phyloP scores from a whole-genome alignment of 1,140 invertebrate species.

The Sitodiplosis mosellana region DNA sequence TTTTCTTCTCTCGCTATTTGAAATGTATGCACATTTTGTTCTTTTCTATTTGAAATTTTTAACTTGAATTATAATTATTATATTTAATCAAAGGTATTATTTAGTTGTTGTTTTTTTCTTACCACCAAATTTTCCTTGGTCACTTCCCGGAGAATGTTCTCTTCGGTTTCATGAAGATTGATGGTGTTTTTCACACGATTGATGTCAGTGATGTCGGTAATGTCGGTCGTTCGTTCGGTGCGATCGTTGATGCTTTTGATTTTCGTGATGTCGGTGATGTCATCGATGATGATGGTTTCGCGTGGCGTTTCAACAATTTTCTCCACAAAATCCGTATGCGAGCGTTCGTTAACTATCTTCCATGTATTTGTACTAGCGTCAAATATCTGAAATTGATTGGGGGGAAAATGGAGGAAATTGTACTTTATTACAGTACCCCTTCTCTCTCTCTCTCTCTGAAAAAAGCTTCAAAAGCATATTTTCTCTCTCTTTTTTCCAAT shows the following conservation, averaged over 20 bases:
- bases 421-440: too few relatives aligned
- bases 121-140: background rate
- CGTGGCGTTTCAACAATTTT: conserved; percentile 23
- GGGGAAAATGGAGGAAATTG: background rate
- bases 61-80: too few relatives aligned
- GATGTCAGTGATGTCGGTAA: conserved; percentile 20
- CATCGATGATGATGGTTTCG: conserved; percentile 20
- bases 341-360: conserved; percentile 23
- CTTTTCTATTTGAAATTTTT: too few relatives aligned
- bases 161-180: conserved; percentile 8
- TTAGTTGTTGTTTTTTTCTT: background rate
- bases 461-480: too few relatives aligned
- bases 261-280: conserved; percentile 23
- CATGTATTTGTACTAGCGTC: conserved; percentile 25
- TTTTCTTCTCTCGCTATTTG: too few relatives aligned
- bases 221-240: conserved; percentile 18
- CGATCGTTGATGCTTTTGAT: conserved; percentile 20
- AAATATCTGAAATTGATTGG: conserved; percentile 14
- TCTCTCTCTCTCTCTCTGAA: too few relatives aligned
- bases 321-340: conserved; percentile 25
- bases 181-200: conserved; percentile 23
- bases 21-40: too few relatives aligned
- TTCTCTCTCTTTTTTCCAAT: too few relatives aligned
- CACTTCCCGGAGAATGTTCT: too few relatives aligned
- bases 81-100: too few relatives aligned